phyloP scores from a whole-genome alignment of 2,797 vertebrate genomes.

The Halcyon leucocephala region DNA sequence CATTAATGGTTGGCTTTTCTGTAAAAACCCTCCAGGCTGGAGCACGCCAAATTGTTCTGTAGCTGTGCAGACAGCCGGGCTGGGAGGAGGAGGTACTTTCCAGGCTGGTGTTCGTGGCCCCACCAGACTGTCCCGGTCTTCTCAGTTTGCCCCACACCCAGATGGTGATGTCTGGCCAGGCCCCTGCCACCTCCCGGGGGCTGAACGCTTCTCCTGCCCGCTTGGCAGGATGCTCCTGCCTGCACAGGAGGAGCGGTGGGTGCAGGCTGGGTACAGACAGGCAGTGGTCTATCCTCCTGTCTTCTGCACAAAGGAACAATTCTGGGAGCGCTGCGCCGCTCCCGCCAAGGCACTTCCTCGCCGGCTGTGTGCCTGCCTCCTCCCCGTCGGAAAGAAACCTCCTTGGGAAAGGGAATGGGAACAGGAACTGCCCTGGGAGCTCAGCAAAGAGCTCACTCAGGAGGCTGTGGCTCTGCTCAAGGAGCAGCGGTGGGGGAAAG shows the following conservation, averaged over 20 bases:
- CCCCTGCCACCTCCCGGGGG: neutral
- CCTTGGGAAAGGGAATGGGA: neutral
- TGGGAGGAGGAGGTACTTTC: neutral
- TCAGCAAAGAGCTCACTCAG: neutral
- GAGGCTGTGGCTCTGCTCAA: neutral
- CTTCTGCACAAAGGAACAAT: conserved; percentile 75
- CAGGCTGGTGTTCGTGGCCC: neutral
- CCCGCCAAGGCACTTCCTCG: conserved; percentile 28
- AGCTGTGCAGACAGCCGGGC: neutral
- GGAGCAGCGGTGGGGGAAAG: neutral
- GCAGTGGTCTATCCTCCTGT: neutral
- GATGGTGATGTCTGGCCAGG: neutral
- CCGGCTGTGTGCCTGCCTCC: neutral
- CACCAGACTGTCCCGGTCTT: neutral
- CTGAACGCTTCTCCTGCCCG: neutral
- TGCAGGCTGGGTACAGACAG: neutral
- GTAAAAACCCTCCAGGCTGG: neutral
- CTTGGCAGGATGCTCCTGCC: neutral
- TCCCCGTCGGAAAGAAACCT: neutral
- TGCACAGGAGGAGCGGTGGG: neutral
- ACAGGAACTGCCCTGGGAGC: neutral
- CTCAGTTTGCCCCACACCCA: neutral
- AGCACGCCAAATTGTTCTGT: neutral
- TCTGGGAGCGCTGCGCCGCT: conserved; percentile 46
- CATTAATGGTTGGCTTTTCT: conserved; percentile 21